A percentile compares a stretch with the other conserved stretches of the same genome.
phyloP scores from a whole-genome alignment of 1,140 invertebrate genomes.

The Hyles euphorbiae region DNA sequence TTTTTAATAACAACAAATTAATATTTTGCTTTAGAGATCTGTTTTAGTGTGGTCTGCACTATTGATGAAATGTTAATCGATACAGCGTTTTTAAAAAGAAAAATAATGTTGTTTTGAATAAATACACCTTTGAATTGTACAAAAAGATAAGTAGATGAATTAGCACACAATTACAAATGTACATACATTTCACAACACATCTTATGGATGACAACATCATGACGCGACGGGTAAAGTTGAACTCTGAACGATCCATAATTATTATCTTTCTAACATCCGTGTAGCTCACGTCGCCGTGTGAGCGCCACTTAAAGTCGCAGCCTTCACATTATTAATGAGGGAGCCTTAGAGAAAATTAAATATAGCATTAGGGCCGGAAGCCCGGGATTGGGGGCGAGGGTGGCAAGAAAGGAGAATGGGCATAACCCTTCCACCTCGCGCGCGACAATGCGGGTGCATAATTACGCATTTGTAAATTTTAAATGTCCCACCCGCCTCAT shows the following conservation, averaged over 20 bases:
- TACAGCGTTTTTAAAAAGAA: too few relatives aligned
- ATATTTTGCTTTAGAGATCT: too few relatives aligned
- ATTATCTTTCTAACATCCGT: slow-evolving; percentile 43
- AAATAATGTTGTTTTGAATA: too few relatives aligned
- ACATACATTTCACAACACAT: too few relatives aligned
- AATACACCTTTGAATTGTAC: too few relatives aligned
- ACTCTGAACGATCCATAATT: too few relatives aligned
- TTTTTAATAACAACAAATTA: too few relatives aligned
- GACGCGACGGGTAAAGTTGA: neutral
- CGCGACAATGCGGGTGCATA: slow-evolving; percentile 74
- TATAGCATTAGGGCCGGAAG: slow-evolving; percentile 74
- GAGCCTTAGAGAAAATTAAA: slow-evolving; percentile 75
- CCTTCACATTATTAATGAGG: slow-evolving; percentile 74
- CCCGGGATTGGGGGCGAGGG: slow-evolving; percentile 50
- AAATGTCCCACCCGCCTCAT: slow-evolving; percentile 70
- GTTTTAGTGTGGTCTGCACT: too few relatives aligned
- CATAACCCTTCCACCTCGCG: slow-evolving; percentile 55
- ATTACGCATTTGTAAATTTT: slow-evolving; percentile 76
- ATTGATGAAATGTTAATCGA: too few relatives aligned
- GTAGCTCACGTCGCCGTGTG: slow-evolving; percentile 49
- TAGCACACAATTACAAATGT: too few relatives aligned
- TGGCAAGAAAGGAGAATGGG: slow-evolving; percentile 42
- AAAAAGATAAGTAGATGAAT: too few relatives aligned
- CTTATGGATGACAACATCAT: too few relatives aligned
- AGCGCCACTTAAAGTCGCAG: slow-evolving; percentile 72